phyloP scores from a whole-genome alignment of 2,888 invertebrate genomes.

The Xanthostigma xanthostigma region DNA sequence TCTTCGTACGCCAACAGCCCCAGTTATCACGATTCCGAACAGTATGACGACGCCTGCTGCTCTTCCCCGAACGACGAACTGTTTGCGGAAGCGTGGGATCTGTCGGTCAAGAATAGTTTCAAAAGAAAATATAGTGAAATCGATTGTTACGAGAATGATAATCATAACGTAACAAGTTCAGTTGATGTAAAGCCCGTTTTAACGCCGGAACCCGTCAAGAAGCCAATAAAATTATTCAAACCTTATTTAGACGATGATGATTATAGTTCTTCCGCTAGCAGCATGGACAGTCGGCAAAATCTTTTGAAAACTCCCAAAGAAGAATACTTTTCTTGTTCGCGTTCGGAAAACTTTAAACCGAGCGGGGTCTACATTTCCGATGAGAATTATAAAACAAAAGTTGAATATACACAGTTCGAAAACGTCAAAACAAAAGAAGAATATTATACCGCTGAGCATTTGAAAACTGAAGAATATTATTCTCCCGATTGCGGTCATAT shows the following conservation, averaged over 20 bases:
- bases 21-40: slow-evolving; percentile 6
- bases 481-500: no score
- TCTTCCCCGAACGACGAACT: not conserved
- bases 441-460: no score
- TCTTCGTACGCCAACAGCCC: slow-evolving; percentile 12
- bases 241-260: slow-evolving; percentile 57
- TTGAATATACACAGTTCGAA: no score
- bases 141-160: not conserved
- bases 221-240: slow-evolving; percentile 61
- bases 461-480: no score
- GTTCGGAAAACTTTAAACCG: no score
- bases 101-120: slow-evolving; percentile 21
- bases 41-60: slow-evolving; percentile 1
- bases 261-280: slow-evolving; percentile 25
- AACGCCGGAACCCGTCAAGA: slow-evolving; percentile 25
- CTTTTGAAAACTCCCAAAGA: no score
- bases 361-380: no score
- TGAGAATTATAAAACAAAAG: no score
- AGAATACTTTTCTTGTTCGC: no score
- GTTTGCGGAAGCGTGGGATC: slow-evolving; percentile 24
- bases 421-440: no score
- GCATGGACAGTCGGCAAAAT: not conserved
- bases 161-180: not conserved
- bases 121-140: slow-evolving; percentile 15
- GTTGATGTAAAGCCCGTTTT: slow-evolving; percentile 4